These are phyloP conservation scores for Dromas ardeola DNA, from an alignment of 2,113 vertebrate species.

Conservation along the genomic window DNA sequence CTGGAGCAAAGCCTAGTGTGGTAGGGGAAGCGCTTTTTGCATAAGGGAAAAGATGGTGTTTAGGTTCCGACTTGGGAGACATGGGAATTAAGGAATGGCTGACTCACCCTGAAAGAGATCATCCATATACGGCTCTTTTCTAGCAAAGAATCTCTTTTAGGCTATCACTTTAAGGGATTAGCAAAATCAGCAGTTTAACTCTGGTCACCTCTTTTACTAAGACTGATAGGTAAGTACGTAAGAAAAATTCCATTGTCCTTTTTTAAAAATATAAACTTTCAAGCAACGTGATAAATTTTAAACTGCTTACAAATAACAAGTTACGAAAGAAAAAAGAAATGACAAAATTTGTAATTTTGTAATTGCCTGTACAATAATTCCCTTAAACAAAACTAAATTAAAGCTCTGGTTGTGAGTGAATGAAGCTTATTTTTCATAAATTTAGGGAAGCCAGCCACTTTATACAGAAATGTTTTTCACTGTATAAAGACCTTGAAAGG, in stretches of 20 bases:
- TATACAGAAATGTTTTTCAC: background rate
- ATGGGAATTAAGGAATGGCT: constrained; percentile 32
- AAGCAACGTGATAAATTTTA: background rate
- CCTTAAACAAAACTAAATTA: background rate
- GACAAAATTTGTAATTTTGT: background rate
- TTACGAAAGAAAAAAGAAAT: background rate
- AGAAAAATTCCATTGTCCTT: background rate
- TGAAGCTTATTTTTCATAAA: background rate
- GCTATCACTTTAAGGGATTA: background rate
- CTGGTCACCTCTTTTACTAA: background rate
- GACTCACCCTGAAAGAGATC: background rate
- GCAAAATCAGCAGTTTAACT: background rate
- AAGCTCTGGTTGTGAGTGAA: background rate
- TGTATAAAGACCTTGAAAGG: background rate
- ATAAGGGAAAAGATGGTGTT: background rate
- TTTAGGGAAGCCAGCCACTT: background rate
- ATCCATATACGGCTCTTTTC: background rate
- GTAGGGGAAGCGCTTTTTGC: background rate
- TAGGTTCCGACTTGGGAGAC: background rate
- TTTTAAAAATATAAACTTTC: background rate
- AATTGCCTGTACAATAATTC: background rate
- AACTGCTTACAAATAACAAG: background rate
- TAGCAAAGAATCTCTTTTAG: background rate
- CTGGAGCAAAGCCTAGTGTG: constrained; percentile 10
- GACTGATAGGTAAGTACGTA: fast-evolving